Evolutionary conservation across 2,113 vertebrate genomes (phyloP).

Genomic region (Chrysochloris asiatica): DNA sequence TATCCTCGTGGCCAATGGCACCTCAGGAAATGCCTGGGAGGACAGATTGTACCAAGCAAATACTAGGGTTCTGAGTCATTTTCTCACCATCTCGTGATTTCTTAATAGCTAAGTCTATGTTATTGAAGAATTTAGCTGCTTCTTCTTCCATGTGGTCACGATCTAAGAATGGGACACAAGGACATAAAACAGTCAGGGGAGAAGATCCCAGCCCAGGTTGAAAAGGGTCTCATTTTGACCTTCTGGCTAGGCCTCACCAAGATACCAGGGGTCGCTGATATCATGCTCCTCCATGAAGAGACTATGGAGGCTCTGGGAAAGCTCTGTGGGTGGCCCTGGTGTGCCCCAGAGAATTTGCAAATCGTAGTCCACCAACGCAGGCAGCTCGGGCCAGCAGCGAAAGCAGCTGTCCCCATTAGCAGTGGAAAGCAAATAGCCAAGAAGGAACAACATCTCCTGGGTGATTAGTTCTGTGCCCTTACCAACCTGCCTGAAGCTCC

Average conservation of each 20-base stretch:
- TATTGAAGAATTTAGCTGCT: constrained; percentile 54
- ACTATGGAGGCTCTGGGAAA: constrained; percentile 56
- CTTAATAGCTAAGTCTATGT: constrained; percentile 49
- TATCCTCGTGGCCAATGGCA: too few species aligned
- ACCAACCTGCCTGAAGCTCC: neutral
- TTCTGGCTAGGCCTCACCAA: constrained; percentile 58
- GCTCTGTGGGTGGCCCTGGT: constrained; percentile 37
- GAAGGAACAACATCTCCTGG: constrained; percentile 60
- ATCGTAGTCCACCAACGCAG: constrained; percentile 56
- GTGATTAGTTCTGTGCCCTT: neutral
- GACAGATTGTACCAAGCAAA: neutral
- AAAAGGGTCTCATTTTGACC: neutral
- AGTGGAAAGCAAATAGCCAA: constrained; percentile 7
- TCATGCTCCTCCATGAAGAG: neutral
- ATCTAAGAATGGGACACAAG: constrained; percentile 26
- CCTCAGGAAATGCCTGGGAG: neutral
- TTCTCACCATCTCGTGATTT: constrained; percentile 55
- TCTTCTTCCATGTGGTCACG: constrained; percentile 58
- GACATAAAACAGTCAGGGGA: too few species aligned
- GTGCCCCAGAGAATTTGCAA: constrained; percentile 69
- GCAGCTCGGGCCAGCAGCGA: constrained; percentile 67
- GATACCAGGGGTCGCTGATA: neutral
- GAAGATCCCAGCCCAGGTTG: neutral
- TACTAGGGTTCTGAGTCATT: neutral
- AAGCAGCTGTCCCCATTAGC: neutral